Evolutionary conservation across 2,797 vertebrate species (phyloP), one percentile per base, ranked within the genome.

Genomic region (Morus bassanus): DNA sequence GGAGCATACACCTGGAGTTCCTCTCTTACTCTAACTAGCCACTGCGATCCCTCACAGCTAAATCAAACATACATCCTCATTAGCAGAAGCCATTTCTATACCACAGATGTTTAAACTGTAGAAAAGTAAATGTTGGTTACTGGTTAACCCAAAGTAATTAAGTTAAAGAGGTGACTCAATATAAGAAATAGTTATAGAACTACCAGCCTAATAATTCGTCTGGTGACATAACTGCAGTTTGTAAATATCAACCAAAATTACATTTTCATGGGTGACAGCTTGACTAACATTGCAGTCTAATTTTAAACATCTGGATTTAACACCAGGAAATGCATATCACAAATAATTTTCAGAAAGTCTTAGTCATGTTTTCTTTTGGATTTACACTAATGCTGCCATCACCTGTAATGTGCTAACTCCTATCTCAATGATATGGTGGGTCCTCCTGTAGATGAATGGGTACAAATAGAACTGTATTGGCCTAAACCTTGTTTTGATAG

Each of bases 241-340:
- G 43, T 60, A 95, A 82, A 93, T 59, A 88, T 18, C 91, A 95
- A 88, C 7, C 33, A 90, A 91, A 92, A 78, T 73, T 80, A 59
- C 88, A 78, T 72, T 93, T 65, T 72, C 24, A 75, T 17, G 39
- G 37, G 25, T 73, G 63, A 85, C 28, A 77, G 30, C 22, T 23
- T 75, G 56, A 78, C 22, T 90, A 48, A 80, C 9, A 50, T 4
- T 85, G 27, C 27, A 75, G n/a, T 25, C 19, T 65, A 35, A 85
- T 59, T 89, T 85, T 59, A 94, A 94, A 84, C 33, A 91, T 51
- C 57, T 90, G 74, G n/a, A 88, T 88, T 68, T 78, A 75, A 63
- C n/a, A 84, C 2, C 13, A 90, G n/a, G 41, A 90, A 74, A 85
- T 11, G 21, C 5, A 5, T 50, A 80, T 72, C 53, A 63, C 28